Evolutionary conservation across 2,888 invertebrate genomes (phyloP), one percentile per base, ranked within the genome.

Genomic region (Lithodes maja): DNA sequence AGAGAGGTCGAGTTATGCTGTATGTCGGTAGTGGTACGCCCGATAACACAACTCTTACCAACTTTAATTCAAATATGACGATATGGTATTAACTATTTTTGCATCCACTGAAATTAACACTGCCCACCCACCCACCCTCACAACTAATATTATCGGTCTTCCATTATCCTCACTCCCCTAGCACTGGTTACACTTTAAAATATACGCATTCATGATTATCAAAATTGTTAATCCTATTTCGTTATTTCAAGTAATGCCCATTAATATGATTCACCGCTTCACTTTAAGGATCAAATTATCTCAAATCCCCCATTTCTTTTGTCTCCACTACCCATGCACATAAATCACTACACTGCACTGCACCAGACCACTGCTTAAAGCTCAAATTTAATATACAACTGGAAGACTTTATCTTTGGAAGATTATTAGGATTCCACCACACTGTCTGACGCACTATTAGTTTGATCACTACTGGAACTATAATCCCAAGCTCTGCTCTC

Each of bases 151-250:
- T 61, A 1, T 61, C n/a, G 15, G 71, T 5, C 17, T 1, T 71
- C n/a, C 52, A 54, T 77, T 33, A 53, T 54, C 33, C 77, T 61
- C 53, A 50, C 52, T 82, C 61, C 75, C 82, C 49, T 55, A 82
- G 81, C 82, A 86, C 86, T 82, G 81, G 54, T 77, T 54, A 82
- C 75, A 17, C 75, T 52, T 82, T 83, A 71, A 85, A 52, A 17
- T 71, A 17, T 71, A 49, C 50, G 81, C 68, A 82, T 49, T 80
- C n/a, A 3, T 80, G 33, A 12, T 82, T 82, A 79, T 80, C 55
- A 82, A 49, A 53, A 50, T 52, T 49, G 3, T 12, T 68, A 68
- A 68, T 68, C 68, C 81, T 33, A 55, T 12, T 68, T 53, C 49
- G 33, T 50, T 33, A 82, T 82, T 68, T 82, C 71, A n/a, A 71